Evolutionary conservation across 2,113 vertebrate genomes (phyloP).

Genomic region (Gavia stellata): DNA sequence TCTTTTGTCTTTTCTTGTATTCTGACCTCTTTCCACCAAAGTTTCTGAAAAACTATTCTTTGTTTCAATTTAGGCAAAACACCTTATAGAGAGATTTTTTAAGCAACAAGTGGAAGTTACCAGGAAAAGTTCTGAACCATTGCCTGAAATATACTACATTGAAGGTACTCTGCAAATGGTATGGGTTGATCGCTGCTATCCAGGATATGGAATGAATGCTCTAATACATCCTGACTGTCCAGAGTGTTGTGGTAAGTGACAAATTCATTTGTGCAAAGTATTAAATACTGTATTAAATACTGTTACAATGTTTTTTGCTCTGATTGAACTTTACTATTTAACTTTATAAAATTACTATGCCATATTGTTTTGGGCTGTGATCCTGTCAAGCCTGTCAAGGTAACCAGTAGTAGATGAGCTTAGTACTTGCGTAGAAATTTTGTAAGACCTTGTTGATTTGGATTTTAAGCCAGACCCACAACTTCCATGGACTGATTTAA

Average conservation of each 20-base stretch:
- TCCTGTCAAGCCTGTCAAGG: background rate
- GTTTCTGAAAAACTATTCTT: background rate
- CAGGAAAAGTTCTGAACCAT: background rate
- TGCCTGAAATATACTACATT: conserved; percentile 61
- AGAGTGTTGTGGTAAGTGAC: conserved; percentile 58
- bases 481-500: background rate
- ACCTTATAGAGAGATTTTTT: conserved; percentile 61
- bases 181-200: conserved; percentile 39
- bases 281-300: background rate
- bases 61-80: conserved; percentile 56
- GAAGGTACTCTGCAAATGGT: conserved; percentile 59
- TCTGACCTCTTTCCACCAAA: background rate
- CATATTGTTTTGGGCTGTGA: background rate
- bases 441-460: background rate
- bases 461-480: background rate
- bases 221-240: conserved; percentile 53
- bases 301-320: background rate
- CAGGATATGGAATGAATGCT: conserved; percentile 55
- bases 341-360: background rate
- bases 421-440: background rate
- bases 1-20: background rate
- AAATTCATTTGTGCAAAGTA: background rate
- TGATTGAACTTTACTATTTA: background rate
- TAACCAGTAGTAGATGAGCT: background rate
- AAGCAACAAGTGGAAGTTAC: conserved; percentile 47